Percentiles rank a stretch among this genome's conserved stretches.
Conservation (phyloP, 2,888 invertebrate genomes). For the Anthrax anthrax region DNA sequence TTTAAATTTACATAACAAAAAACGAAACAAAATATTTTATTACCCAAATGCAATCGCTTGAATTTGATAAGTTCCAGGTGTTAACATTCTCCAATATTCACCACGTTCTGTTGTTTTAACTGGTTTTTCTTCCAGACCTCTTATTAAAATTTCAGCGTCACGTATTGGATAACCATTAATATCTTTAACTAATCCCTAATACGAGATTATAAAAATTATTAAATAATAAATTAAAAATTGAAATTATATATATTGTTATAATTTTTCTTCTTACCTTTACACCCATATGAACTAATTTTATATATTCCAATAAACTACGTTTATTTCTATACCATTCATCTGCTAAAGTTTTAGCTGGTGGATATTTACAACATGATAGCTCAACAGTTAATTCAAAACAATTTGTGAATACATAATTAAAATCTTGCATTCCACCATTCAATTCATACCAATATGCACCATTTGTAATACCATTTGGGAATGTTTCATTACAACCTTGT, state of each 20-base stretch:
- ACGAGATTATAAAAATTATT: constrained; percentile 4
- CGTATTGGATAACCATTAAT: constrained; percentile 32
- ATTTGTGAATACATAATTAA: constrained; percentile 89
- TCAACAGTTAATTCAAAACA: constrained; percentile 96
- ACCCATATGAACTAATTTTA: constrained; percentile 68
- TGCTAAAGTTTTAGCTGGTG: constrained; percentile 51
- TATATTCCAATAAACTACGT: constrained; percentile 66
- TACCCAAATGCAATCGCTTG: constrained; percentile 61
- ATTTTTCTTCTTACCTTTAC: constrained; percentile 34
- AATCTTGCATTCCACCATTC: constrained; percentile 95
- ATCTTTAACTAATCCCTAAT: constrained; percentile 28
- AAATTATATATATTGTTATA: neutral
- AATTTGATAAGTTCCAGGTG: constrained; percentile 74
- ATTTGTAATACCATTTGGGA: constrained; percentile 71
- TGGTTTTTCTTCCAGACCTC: constrained; percentile 61
- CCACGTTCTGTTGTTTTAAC: constrained; percentile 67
- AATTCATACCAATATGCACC: constrained; percentile 88
- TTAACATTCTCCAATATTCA: constrained; percentile 86
- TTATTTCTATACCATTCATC: constrained; percentile 77
- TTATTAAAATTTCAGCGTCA: constrained; percentile 61
- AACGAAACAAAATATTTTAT: too few species aligned
- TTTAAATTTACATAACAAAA: too few species aligned
- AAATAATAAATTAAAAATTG: neutral
- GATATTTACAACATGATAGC: constrained; percentile 91
- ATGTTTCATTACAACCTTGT: constrained; percentile 58